Base-by-base conservation (phyloP, 2,888 invertebrate genomes). In the Pandemis cinnamomeana region DNA sequence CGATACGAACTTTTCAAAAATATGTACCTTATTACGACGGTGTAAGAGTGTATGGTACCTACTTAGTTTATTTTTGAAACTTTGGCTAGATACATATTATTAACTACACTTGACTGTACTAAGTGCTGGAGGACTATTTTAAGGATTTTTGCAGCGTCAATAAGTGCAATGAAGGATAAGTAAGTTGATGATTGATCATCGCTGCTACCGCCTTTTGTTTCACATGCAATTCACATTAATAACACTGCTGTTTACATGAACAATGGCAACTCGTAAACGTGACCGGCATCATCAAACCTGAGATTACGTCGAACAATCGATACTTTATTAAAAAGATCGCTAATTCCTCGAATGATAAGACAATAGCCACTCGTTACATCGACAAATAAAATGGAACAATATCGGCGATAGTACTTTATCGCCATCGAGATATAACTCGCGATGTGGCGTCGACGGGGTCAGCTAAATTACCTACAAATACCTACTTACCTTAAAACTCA, bases 401-500 rank as follows among this genome's bases (percentile, higher is more conserved):
- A 89, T 89, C 88, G 79, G 78, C 83, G 91, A 92, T 92, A 89
- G 82, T 86, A 77, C 86, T 85, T 89, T 92, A 92, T 91, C 92
- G 60, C 20, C 86, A 84, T 85, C 85, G 79, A 82, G 55, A 55
- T 55, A 55, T 86, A 89, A 87, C 87, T 83, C 81, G 77, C 75
- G 79, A 78, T 80, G 80, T 79, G 76, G 72, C 72, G 63, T 41
- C 55, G 53, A 36, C 27, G 68, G 67, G 71, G 71, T 68, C 63
- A 67, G 63, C 51, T n/a, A 36, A 67, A 69, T 74, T 74, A 76
- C 76, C 71, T 76, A 58, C 58, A 27, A 27, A 15, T 55, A 8
- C 5, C 7, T 53, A 53, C 53, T 53, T 53, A 53, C n/a, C 53
- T 53, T 7, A 55, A 55, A 55, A 55, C 55, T 1, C 13, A n/a